Percentiles rank a stretch among this genome's conserved stretches.
Evolutionary conservation across 2,888 invertebrate species (phyloP).

Genomic region (Rhagophthalmus giganteus): DNA sequence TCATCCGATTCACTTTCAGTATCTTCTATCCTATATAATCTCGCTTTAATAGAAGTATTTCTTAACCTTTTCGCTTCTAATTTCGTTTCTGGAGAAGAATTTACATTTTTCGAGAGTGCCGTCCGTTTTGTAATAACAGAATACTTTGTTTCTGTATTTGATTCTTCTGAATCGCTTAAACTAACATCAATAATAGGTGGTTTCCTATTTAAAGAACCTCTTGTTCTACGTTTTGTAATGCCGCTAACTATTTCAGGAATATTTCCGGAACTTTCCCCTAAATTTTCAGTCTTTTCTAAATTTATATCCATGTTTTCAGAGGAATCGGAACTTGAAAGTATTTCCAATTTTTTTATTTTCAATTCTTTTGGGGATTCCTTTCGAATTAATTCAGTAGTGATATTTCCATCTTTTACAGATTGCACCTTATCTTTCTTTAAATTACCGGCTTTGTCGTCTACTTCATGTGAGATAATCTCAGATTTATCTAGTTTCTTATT

Average conservation of each 20-base stretch:
- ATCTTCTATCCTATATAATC: constrained; percentile 2
- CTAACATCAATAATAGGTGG: background rate
- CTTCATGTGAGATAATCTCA: background rate
- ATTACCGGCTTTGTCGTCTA: background rate
- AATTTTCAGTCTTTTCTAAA: background rate
- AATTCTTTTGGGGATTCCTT: background rate
- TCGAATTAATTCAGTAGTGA: too few species aligned
- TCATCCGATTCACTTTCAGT: constrained; percentile 17
- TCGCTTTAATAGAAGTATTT: constrained; percentile 1
- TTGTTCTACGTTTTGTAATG: background rate
- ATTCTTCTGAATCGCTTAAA: constrained; percentile 19
- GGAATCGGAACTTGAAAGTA: constrained; percentile 34
- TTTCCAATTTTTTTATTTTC: constrained; percentile 5
- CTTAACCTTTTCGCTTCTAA: background rate
- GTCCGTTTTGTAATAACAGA: background rate
- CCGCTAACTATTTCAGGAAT: too few species aligned
- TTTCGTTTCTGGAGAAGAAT: too few species aligned
- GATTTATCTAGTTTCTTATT: background rate
- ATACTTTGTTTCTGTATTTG: too few species aligned
- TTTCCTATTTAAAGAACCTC: constrained; percentile 1
- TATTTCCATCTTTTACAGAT: too few species aligned
- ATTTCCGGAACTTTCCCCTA: background rate
- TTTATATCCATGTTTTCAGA: constrained; percentile 12
- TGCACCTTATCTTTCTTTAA: background rate
- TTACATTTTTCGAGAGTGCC: background rate